Conservation (phyloP, 2,113 vertebrate genomes). For the Equus przewalskii region DNA sequence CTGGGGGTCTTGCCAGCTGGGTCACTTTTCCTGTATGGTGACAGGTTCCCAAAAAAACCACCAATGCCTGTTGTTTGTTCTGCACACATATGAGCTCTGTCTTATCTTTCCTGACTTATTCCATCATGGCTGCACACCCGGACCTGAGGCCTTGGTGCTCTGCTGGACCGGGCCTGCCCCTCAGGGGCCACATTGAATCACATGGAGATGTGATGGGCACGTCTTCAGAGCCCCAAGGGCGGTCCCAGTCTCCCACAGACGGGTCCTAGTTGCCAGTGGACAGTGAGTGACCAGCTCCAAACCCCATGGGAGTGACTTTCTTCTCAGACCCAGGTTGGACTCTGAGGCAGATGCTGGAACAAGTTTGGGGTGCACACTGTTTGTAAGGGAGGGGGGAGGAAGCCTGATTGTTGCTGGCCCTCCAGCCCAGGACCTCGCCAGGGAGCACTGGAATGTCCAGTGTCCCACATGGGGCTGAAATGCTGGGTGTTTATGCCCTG, state of each 20-base stretch:
- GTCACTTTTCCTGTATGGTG: too few species aligned
- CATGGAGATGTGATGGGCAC: not conserved
- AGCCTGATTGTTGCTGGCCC: not conserved
- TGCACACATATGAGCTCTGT: fast-evolving
- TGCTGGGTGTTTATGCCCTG: not conserved
- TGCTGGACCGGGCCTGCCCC: not conserved
- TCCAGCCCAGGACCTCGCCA: too few species aligned
- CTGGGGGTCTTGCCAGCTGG: not conserved
- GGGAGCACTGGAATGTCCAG: not conserved
- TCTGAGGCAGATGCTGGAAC: not conserved
- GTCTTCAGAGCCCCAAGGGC: fast-evolving
- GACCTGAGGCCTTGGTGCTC: not conserved
- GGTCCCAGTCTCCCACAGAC: too few species aligned
- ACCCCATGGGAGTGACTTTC: fast-evolving
- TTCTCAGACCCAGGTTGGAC: not conserved
- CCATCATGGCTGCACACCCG: fast-evolving
- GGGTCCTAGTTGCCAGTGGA: not conserved
- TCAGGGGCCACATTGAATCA: not conserved
- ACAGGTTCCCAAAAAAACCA: fast-evolving
- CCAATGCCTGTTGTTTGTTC: fast-evolving
- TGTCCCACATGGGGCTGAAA: too few species aligned
- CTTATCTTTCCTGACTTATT: not conserved
- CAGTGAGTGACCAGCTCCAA: not conserved
- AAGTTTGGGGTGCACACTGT: not conserved
- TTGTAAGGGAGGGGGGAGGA: not conserved